Evolutionary conservation across 2,113 vertebrate species (phyloP).

Genomic region (Chinchilla lanigera): DNA sequence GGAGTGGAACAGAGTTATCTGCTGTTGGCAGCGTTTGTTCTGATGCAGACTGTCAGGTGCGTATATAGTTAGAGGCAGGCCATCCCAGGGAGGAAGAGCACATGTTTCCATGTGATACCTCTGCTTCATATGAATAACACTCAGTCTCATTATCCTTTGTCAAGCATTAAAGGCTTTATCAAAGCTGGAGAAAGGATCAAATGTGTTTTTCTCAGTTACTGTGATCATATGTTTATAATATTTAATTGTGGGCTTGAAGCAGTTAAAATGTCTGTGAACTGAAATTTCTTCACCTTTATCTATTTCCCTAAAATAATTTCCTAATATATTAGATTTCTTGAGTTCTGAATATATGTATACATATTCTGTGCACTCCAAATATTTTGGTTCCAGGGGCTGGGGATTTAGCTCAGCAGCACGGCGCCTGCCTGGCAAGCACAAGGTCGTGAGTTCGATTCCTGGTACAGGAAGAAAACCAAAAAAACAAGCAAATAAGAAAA

Average conservation of each 20-base stretch:
- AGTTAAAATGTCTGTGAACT: slow-evolving; percentile 3
- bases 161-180: neutral
- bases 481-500: too few relatives aligned
- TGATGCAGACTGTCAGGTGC: slow-evolving; percentile 97
- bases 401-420: too few relatives aligned
- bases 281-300: slow-evolving; percentile 32
- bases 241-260: neutral
- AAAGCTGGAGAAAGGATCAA: neutral
- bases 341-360: neutral
- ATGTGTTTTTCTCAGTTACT: neutral
- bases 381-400: too few relatives aligned
- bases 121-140: neutral
- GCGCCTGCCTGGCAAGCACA: too few relatives aligned
- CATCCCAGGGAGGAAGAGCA: neutral
- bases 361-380: neutral
- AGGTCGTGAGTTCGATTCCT: too few relatives aligned
- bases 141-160: neutral
- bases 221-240: neutral
- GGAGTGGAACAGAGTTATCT: slow-evolving; percentile 96
- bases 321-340: neutral
- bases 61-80: neutral
- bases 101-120: neutral
- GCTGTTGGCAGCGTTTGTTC: slow-evolving; percentile 98
- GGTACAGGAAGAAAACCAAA: too few relatives aligned
- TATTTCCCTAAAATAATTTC: slow-evolving; percentile 46